Conservation (phyloP, 2,888 invertebrate genomes). For the Drosophila tanythrix region DNA sequence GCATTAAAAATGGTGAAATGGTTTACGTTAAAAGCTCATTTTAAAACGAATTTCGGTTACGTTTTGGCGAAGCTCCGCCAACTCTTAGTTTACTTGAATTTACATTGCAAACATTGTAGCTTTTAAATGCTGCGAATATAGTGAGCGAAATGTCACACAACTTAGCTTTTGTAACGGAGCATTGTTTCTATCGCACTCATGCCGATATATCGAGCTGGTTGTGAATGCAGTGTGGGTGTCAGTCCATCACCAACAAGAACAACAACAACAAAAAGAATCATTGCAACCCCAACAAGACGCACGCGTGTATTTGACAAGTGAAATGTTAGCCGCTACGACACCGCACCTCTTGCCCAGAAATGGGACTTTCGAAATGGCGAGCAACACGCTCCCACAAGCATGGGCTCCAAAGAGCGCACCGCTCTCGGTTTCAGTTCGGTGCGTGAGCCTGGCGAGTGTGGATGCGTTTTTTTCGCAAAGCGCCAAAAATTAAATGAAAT, state of each 20-base stretch:
- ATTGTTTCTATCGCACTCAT: neutral
- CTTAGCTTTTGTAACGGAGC: constrained; percentile 26
- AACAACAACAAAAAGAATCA: constrained; percentile 4
- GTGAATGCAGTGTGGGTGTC: constrained; percentile 1
- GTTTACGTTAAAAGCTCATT: neutral
- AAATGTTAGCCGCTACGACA: constrained; percentile 10
- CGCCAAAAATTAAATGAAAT: constrained; percentile 52
- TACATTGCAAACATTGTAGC: neutral
- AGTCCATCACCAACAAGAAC: constrained; percentile 4
- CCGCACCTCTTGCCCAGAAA: constrained; percentile 1
- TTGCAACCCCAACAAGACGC: constrained; percentile 27
- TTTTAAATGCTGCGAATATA: neutral
- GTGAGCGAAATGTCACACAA: neutral
- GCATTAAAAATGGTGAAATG: neutral
- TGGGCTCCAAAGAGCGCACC: constrained; percentile 22
- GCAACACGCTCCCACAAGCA: constrained; percentile 34
- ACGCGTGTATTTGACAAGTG: constrained; percentile 28
- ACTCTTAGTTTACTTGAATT: neutral
- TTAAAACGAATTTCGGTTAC: neutral
- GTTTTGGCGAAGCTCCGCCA: neutral
- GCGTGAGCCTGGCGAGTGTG: constrained; percentile 83
- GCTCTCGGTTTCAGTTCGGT: constrained; percentile 77
- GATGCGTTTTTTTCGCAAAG: constrained; percentile 76
- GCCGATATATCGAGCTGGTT: constrained; percentile 17
- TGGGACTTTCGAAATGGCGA: constrained; percentile 47